These are phyloP conservation scores for Drosophila paulistorum DNA, from an alignment of 1,140 invertebrate genomes.

Conservation along the genomic window DNA sequence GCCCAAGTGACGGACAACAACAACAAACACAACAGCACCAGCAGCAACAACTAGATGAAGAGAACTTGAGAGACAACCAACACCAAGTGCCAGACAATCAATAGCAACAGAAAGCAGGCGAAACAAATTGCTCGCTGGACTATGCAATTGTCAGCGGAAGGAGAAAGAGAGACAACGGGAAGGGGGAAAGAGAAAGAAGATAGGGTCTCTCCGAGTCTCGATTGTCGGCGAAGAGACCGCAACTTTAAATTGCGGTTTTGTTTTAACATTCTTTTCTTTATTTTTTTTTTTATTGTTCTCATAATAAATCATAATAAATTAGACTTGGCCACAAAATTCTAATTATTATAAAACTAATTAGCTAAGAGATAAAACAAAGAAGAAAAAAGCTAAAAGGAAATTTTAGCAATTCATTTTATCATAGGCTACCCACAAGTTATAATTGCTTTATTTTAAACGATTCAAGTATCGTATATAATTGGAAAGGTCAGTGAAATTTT, in stretches of 20 bases:
- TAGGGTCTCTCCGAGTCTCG: neutral
- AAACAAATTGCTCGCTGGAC: slow-evolving; percentile 74
- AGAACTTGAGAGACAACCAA: slow-evolving; percentile 25
- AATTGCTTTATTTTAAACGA: neutral
- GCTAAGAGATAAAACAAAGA: slow-evolving; percentile 60
- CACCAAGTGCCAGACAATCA: slow-evolving; percentile 67
- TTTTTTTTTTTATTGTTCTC: neutral
- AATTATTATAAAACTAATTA: slow-evolving; percentile 79
- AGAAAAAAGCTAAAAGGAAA: slow-evolving; percentile 43
- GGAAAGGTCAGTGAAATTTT: neutral
- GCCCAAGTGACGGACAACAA: slow-evolving; percentile 63
- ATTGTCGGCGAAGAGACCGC: neutral
- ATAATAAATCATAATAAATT: slow-evolving; percentile 58
- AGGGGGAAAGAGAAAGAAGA: neutral
- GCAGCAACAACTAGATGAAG: slow-evolving; percentile 28
- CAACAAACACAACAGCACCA: neutral
- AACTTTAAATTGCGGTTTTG: slow-evolving; percentile 29
- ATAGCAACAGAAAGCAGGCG: slow-evolving; percentile 58
- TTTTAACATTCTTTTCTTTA: neutral
- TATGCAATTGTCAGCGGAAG: slow-evolving; percentile 60
- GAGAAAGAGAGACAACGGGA: neutral
- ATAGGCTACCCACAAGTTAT: neutral
- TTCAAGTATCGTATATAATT: neutral
- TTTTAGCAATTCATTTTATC: neutral
- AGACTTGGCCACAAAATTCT: slow-evolving; percentile 31